Evolutionary conservation across 2,888 invertebrate species (phyloP).

Genomic region (Drosophila prostipennis): DNA sequence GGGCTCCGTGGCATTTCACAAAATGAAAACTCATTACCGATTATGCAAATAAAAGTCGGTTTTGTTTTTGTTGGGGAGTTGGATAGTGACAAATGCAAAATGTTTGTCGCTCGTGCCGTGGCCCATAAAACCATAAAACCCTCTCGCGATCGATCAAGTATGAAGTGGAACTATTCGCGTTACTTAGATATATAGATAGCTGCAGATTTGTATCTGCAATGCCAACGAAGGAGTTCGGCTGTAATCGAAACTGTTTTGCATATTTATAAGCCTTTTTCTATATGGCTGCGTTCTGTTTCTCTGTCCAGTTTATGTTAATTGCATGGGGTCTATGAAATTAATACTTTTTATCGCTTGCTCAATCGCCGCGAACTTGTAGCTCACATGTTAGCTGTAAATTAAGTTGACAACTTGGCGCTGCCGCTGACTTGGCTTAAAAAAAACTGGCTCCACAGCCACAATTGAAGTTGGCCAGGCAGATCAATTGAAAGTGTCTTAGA

Average conservation of each 20-base stretch:
- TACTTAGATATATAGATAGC: slow-evolving; percentile 46
- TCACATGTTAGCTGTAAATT: slow-evolving; percentile 78
- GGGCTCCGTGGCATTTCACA: slow-evolving; percentile 59
- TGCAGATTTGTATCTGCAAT: slow-evolving; percentile 30
- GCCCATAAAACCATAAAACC: slow-evolving; percentile 27
- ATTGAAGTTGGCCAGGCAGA: slow-evolving; percentile 52
- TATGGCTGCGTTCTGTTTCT: slow-evolving; percentile 25
- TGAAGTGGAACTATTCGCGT: slow-evolving; percentile 40
- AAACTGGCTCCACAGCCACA: slow-evolving; percentile 44
- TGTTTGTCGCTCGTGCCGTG: slow-evolving; percentile 63
- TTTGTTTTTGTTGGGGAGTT: too few relatives aligned
- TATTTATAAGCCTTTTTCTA: slow-evolving; percentile 63
- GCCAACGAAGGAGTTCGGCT: slow-evolving; percentile 33
- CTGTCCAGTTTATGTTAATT: slow-evolving; percentile 73
- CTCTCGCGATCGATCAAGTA: slow-evolving; percentile 47
- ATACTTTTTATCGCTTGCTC: slow-evolving; percentile 78
- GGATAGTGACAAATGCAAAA: slow-evolving; percentile 45
- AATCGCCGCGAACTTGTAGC: slow-evolving; percentile 77
- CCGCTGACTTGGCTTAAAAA: slow-evolving; percentile 54
- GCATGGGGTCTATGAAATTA: slow-evolving; percentile 74
- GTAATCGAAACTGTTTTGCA: slow-evolving; percentile 75
- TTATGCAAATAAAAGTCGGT: slow-evolving; percentile 57
- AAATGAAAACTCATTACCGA: slow-evolving; percentile 50
- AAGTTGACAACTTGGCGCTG: slow-evolving; percentile 77
- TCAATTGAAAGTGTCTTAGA: slow-evolving; percentile 24